Evolutionary conservation across 2,113 vertebrate species (phyloP).

Genomic region (Chauna torquata): DNA sequence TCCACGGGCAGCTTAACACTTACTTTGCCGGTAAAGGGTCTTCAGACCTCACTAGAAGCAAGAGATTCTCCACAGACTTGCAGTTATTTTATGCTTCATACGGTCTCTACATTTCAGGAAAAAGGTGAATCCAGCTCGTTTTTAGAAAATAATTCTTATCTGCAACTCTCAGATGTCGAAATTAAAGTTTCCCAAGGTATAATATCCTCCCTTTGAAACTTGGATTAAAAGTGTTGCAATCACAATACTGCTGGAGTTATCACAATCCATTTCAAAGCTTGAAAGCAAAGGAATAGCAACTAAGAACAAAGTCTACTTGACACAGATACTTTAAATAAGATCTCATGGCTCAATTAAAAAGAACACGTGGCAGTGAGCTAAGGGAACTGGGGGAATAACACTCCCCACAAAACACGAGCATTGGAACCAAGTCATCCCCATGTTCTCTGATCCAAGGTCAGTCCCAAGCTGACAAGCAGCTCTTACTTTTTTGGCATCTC

Average conservation of each 20-base stretch:
- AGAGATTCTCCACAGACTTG: slow-evolving; percentile 15
- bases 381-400: not conserved
- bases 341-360: not conserved
- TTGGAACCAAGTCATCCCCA: not conserved
- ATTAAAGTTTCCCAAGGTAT: not conserved
- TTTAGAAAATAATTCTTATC: not conserved
- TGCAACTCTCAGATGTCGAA: not conserved
- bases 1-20: slow-evolving; percentile 20
- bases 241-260: slow-evolving; percentile 37
- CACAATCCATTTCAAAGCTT: slow-evolving; percentile 29
- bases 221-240: not conserved
- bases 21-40: not conserved
- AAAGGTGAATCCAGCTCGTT: not conserved
- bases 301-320: not conserved
- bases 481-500: not conserved
- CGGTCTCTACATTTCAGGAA: not conserved
- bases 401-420: not conserved
- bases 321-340: not conserved
- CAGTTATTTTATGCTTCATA: slow-evolving; percentile 2
- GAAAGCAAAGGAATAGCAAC: not conserved
- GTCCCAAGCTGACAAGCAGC: not conserved
- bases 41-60: slow-evolving; percentile 25
- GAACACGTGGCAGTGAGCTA: not conserved
- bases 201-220: not conserved
- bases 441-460: not conserved